A percentile compares a stretch with the other conserved stretches of the same genome.
Evolutionary conservation across 2,888 invertebrate genomes (phyloP).

Genomic region (Gonocerus acuteangulatus): DNA sequence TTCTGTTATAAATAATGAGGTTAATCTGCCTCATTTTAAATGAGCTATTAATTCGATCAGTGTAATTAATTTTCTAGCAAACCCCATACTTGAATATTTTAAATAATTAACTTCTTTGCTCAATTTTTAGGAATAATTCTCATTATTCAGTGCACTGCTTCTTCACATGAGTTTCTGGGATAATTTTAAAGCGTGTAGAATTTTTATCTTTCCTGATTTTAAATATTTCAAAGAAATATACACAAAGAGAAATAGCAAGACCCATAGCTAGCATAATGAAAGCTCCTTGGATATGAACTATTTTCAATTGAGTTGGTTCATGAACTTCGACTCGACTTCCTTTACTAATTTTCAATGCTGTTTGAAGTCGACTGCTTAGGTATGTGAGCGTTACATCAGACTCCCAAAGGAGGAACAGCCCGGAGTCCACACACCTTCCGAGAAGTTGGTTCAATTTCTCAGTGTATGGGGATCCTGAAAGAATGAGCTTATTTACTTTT

Average conservation of each 20-base stretch:
- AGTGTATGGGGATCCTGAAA: conserved; percentile 30
- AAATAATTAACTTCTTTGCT: too few species aligned
- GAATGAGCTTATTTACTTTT: too few species aligned
- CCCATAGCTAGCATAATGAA: conserved; percentile 27
- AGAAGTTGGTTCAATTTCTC: conserved; percentile 24
- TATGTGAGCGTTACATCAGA: conserved; percentile 20
- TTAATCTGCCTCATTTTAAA: too few species aligned
- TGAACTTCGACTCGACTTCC: conserved; percentile 5
- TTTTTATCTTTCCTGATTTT: too few species aligned
- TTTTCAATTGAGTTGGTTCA: conserved; percentile 15
- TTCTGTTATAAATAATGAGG: too few species aligned
- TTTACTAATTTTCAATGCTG: conserved; percentile 21
- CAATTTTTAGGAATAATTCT: too few species aligned
- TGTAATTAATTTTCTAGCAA: too few species aligned
- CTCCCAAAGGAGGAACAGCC: conserved; percentile 30
- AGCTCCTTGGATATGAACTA: conserved; percentile 29
- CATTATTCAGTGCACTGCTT: too few species aligned
- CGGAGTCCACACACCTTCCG: conserved; percentile 21
- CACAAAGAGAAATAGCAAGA: conserved; percentile 1
- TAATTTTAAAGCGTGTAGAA: too few species aligned
- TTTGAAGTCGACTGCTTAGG: conserved; percentile 27
- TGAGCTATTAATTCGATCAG: too few species aligned
- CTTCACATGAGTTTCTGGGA: too few species aligned
- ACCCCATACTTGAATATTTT: too few species aligned
- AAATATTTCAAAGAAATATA: conserved; percentile 8